Evolutionary conservation across 1,140 invertebrate species (phyloP), one percentile per base, ranked within the genome.

Genomic region (Trichonephila clavata): DNA sequence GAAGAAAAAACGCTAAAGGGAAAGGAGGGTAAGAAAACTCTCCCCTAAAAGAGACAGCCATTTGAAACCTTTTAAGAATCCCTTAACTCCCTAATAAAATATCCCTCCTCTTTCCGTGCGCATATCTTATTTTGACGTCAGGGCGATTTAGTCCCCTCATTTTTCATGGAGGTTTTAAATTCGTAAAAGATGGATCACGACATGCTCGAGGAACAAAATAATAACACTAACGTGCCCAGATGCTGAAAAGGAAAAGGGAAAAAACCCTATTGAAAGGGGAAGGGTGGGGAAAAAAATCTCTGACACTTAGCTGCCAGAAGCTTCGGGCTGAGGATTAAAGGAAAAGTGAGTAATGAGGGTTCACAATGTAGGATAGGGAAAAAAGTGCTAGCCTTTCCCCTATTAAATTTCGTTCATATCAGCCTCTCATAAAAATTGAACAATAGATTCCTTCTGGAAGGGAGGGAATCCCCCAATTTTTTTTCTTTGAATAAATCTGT

Each of bases 141-240:
- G 71, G 71, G 71, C 71, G 71, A 77, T 77, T 77, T 77, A 77
- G 71, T 77, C 27, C 71, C 71, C 71, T 39, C 71, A 77, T 77
- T 77, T 77, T 77, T 77, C 71, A 77, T 39, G 71, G 71, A 77
- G 71, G 71, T 77, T 77, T 77, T 77, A 77, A 77, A 77, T 77
- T 77, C 71, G 71, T 77, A 77, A 77, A 77, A 77, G 71, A 77
- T 77, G 71, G 71, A 77, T 77, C 71, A 32, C 71, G 71, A 77
- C 71, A 39, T 32, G 71, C 71, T 77, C 18, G 7, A 7, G 71
- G 27, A 39, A 32, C 71, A 77, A 77, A 77, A 77, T 77, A 77
- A 77, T 39, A 77, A 77, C 71, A 77, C 32, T 77, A 77, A 77
- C 71, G 65, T 24, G 65, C 65, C n/a, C n/a, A 68, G n/a, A 68